These are phyloP conservation scores for Tapirus indicus DNA, from an alignment of 2,797 vertebrate genomes.

Conservation along the genomic window DNA sequence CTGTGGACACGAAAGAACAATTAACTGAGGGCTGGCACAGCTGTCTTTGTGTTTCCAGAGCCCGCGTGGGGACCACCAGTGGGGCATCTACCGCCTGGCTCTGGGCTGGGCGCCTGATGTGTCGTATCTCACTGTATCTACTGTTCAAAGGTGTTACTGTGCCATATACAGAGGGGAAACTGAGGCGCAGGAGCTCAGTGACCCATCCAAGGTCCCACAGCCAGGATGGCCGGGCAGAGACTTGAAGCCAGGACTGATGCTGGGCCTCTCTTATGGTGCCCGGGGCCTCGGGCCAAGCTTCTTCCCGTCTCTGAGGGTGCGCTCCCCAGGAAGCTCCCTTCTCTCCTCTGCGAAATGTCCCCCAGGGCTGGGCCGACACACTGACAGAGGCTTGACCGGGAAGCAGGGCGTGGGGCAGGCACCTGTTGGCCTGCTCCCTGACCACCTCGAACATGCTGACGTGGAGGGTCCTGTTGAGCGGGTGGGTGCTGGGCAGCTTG, in stretches of 20 bases:
- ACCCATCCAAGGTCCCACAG: neutral
- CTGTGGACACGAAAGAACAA: slow-evolving; percentile 87
- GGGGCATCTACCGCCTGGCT: neutral
- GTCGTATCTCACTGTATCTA: neutral
- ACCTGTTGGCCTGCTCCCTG: slow-evolving; percentile 92
- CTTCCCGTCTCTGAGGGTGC: neutral
- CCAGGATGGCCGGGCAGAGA: neutral
- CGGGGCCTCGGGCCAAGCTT: neutral
- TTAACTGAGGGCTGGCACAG: neutral
- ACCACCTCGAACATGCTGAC: slow-evolving; percentile 95
- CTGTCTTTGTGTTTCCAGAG: neutral
- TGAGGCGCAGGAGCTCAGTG: neutral
- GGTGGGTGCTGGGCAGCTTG: slow-evolving; percentile 91
- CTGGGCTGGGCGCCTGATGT: neutral
- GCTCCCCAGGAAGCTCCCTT: neutral
- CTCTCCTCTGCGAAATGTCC: neutral
- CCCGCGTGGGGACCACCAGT: neutral
- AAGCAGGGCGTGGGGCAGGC: fast-evolving
- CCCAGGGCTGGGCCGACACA: neutral
- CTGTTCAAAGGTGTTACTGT: neutral
- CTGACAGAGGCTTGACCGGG: neutral
- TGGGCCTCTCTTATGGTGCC: slow-evolving; percentile 50
- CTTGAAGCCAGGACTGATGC: neutral
- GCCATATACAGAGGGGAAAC: neutral
- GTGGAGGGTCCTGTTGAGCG: slow-evolving; percentile 93